phyloP scores from a whole-genome alignment of 2,113 vertebrate species.

The Opisthocomus hoazin region DNA sequence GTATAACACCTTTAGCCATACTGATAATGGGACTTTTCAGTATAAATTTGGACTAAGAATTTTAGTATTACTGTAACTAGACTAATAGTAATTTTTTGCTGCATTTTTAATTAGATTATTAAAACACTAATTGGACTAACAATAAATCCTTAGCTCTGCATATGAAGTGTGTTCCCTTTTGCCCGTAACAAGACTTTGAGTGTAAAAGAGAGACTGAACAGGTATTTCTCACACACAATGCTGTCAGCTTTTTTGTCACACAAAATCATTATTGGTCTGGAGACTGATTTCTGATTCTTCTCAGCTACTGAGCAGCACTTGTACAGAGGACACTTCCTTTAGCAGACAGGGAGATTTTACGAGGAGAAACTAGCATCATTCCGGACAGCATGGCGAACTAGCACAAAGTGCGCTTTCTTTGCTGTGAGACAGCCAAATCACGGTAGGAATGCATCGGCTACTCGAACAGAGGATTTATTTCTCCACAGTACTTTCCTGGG shows the following conservation, averaged over 20 bases:
- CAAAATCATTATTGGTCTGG: neutral
- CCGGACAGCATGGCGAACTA: neutral
- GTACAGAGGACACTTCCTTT: neutral
- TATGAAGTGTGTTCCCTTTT: neutral
- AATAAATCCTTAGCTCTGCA: neutral
- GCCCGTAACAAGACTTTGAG: neutral
- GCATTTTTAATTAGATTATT: neutral
- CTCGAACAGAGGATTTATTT: neutral
- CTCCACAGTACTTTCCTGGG: neutral
- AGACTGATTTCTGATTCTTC: neutral
- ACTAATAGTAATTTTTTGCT: neutral
- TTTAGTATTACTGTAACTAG: neutral
- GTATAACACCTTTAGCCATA: neutral
- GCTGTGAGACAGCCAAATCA: neutral
- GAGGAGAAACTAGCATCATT: neutral
- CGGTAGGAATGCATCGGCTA: rapidly evolving
- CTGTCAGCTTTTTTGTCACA: neutral
- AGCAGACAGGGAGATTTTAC: neutral
- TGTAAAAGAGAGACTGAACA: neutral
- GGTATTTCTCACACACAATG: neutral
- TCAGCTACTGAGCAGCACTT: neutral
- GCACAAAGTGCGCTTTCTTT: neutral
- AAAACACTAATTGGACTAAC: neutral
- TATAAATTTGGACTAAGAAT: neutral
- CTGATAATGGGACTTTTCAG: neutral